Evolutionary conservation across 1,140 invertebrate species (phyloP), one percentile per base, ranked within the genome.

Genomic region (Bicyclus anynana): DNA sequence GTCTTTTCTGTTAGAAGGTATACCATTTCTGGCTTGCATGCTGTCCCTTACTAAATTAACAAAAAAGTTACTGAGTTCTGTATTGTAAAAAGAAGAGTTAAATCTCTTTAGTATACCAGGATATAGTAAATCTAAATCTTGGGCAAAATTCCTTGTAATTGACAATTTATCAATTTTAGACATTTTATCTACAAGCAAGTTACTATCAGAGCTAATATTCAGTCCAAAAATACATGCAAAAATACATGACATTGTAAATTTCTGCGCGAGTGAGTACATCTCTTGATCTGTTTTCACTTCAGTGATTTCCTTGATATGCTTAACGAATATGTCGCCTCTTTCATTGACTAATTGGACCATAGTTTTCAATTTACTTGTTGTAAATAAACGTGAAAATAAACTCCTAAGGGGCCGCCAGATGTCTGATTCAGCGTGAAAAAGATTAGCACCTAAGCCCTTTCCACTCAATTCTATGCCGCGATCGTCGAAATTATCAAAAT

Each of bases 311-410:
- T 67, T 60, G 0, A 89, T 54, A 6, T 81, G 53, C 1, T 72
- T 53, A 0, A 61, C 53, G 53, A 89, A 74, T 59, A 80, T 67
- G 9, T 80, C 65, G 0, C 63, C 73, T 12, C 77, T 72, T 50
- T 66, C 61, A 0, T 69, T 47, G 0, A 90, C 65, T 5, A 76
- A 60, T 5, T 74, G 60, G 23, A 87, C 69, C 87, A 91, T 91
- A 12, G 61, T 67, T 65, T 91, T 92, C 7, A 93, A 75, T 73
- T 92, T 92, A 2, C 84, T 89, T 0, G 91, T 84, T 0, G 91
- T 33, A 33, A 33, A 33, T 12, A 33, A 33, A 7, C 9, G 29
- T 12, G 29, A 33, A 33, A 33, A 33, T 10, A 33, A 12, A 33
- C 1, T 33, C n/a, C 29, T 33, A 3, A 33, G 12, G 10, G 29